Base-by-base conservation (phyloP, 2,888 invertebrate species). In the Eristalis pertinax region DNA sequence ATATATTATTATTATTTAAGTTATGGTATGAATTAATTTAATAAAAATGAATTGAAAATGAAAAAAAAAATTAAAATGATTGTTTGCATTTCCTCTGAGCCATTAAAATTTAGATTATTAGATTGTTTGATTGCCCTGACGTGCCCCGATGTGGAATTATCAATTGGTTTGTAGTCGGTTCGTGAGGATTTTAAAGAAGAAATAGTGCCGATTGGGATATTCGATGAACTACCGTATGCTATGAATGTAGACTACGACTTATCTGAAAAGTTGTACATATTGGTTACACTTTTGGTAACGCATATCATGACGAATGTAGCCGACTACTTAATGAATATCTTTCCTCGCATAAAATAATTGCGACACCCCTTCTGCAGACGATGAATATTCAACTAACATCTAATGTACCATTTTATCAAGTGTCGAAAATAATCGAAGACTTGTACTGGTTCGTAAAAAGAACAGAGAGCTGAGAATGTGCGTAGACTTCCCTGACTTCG, bases 401-500 rank as follows among this genome's bases (percentile, higher is more conserved):
- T 35, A 32, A 29, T 29, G 13, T 41, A 56, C 26, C 60, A 32
- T 32, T 70, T 10, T 41, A 70, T 64, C 56, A 64, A 29, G 56
- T 70, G 10, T 62, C 24, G 7, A 26, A 56, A 41, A 41, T 67
- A 7, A 41, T 67, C 22, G 67, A 75, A 5, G 67, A 64, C 32
- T 74, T 64, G 60, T 67, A 41, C n/a, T 43, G 15, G 63, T 69
- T 63, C 62, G 41, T 69, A 69, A 75, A 65, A 75, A 75, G 15
- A 67, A 58, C 65, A 76, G 80, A 2, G 84, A 80, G 22, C 62
- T 60, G 35, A 81, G 56, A 74, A 84, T 79, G 65, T 78, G 41
- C 60, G n/a, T 85, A 35, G 84, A 81, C n/a, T 80, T 62, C 24
- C 69, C n/a, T 26, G 26, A 2, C 26, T 26, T 3, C 26, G 26